These are phyloP conservation scores for Acridotheres tristis DNA, from an alignment of 2,797 vertebrate species.

Conservation along the genomic window DNA sequence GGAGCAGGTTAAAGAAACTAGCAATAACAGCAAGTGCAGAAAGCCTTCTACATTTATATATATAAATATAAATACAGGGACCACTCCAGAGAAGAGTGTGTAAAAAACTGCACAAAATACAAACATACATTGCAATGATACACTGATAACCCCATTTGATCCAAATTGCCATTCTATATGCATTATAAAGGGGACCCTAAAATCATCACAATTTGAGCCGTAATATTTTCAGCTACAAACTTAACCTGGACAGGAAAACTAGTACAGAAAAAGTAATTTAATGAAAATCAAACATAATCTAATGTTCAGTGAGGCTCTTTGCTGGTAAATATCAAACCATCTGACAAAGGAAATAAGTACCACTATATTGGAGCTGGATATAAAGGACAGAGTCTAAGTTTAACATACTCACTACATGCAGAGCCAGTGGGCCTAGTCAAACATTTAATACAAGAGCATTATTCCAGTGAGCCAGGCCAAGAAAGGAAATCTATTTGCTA, in stretches of 20 bases:
- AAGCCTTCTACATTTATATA: background rate
- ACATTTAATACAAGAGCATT: background rate
- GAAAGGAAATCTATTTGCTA: background rate
- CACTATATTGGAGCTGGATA: background rate
- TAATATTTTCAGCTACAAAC: background rate
- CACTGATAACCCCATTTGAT: background rate
- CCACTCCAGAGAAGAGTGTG: background rate
- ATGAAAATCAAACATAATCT: background rate
- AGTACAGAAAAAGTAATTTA: background rate
- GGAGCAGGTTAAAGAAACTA: background rate
- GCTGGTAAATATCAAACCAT: background rate
- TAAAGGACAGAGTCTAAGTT: background rate
- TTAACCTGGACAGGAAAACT: background rate
- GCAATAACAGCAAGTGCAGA: background rate
- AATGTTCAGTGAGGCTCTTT: background rate
- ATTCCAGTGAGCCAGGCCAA: background rate
- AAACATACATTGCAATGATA: background rate
- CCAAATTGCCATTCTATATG: background rate
- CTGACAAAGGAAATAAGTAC: background rate
- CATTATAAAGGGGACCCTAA: background rate
- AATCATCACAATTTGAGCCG: background rate
- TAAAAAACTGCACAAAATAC: background rate
- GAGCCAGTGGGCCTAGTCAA: background rate
- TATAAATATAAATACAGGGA: background rate
- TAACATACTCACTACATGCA: background rate